Conservation (phyloP, 1,140 invertebrate genomes). For the Lucilia cuprina region DNA sequence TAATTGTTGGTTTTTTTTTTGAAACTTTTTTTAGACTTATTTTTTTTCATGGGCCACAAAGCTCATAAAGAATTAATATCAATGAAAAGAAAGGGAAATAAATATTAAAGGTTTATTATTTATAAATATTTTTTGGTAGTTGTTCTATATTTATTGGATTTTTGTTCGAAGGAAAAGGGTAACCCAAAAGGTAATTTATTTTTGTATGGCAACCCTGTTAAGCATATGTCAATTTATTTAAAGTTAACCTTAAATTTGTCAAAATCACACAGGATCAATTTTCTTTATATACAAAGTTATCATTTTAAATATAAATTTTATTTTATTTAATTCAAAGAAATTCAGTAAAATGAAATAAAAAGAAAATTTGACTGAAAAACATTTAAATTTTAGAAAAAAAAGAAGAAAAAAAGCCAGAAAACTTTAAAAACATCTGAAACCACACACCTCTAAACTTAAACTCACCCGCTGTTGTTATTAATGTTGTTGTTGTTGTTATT, state of each 20-base stretch:
- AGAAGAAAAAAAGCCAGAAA: too few relatives aligned
- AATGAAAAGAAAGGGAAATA: neutral
- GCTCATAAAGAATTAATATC: neutral
- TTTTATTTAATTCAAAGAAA: neutral
- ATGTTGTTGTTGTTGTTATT: neutral
- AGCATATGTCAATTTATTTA: slow-evolving; percentile 25
- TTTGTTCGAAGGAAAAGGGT: too few relatives aligned
- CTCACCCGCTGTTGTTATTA: neutral
- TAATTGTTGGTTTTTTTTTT: slow-evolving; percentile 60
- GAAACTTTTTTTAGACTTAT: neutral
- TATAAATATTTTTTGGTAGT: neutral
- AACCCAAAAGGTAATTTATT: neutral
- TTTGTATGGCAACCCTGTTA: neutral
- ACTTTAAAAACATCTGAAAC: neutral
- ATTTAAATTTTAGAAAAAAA: neutral
- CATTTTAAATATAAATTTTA: slow-evolving; percentile 60
- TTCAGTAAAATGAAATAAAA: neutral
- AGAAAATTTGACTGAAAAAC: neutral
- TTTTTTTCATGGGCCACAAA: neutral
- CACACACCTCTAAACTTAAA: neutral
- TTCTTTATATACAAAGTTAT: slow-evolving; percentile 52
- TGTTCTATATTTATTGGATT: neutral
- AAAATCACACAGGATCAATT: slow-evolving; percentile 36
- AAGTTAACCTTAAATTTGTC: slow-evolving; percentile 32
- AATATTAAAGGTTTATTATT: neutral